These are phyloP conservation scores for Spisula subtruncata DNA, from an alignment of 2,888 invertebrate species.

Conservation along the genomic window DNA sequence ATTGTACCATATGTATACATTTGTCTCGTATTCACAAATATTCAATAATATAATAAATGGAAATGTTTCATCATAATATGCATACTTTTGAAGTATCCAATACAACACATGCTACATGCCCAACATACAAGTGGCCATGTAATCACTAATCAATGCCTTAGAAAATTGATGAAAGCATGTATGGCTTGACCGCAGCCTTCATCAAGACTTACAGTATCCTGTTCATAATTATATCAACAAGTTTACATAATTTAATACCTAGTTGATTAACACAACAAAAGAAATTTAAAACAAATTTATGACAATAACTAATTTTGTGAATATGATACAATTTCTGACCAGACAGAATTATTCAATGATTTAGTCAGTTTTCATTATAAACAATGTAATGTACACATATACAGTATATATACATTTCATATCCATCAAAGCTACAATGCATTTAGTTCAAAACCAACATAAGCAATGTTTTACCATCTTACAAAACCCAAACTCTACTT, in stretches of 20 bases:
- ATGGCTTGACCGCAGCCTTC: background rate
- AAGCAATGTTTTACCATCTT: too few relatives aligned
- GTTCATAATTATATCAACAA: background rate
- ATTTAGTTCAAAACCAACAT: too few relatives aligned
- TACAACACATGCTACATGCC: background rate
- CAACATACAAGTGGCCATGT: background rate
- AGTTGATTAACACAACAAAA: background rate
- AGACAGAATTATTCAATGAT: background rate
- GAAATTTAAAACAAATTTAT: background rate
- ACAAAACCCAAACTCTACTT: too few relatives aligned
- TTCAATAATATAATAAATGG: too few relatives aligned
- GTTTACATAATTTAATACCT: background rate
- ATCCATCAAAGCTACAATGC: background rate
- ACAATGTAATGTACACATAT: background rate
- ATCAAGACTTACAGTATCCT: background rate
- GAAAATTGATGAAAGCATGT: background rate
- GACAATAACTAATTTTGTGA: background rate
- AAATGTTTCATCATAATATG: background rate
- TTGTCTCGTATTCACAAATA: too few relatives aligned
- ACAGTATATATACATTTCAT: constrained; percentile 12
- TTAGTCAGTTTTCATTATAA: background rate
- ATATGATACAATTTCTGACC: constrained; percentile 1
- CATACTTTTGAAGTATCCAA: constrained; percentile 19
- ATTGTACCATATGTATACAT: too few relatives aligned
- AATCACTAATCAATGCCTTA: constrained; percentile 14